Base-by-base conservation (phyloP, 64 coral and sea anemone species). In the Pachyseris speciosa region DNA sequence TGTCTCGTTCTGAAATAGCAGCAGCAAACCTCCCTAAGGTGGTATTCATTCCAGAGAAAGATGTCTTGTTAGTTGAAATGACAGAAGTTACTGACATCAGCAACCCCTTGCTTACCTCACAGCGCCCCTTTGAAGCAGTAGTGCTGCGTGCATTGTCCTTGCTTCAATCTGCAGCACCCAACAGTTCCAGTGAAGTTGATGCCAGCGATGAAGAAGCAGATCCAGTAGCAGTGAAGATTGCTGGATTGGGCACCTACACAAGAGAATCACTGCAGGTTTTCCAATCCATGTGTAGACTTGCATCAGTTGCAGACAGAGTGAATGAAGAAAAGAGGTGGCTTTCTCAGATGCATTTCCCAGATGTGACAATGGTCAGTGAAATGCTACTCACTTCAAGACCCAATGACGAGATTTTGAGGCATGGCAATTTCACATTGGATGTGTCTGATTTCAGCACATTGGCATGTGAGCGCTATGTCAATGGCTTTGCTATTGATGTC, bases 401-500 rank as follows among this genome's bases (percentile, higher is more conserved):
- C 26, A 24, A 63, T 24, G 59, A 63, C 26, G 22, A 63, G 20
- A 28, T 63, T 28, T 20, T 63, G 59, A 63, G 59, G 26, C 59
- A 63, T 63, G 59, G 59, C 26, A 5, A 24, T 63, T 63, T 63
- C 59, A 63, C 26, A 20, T 25, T 63, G 0, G 25, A 63, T 63
- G 59, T 30, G 59, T 63, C 30, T 30, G 77, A 80, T 58, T 80
- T 80, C 15, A 52, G 34, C 44, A 80, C 51, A 29, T 29, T 78
- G 27, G 77, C 77, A 28, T 57, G 77, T 58, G 77, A 80, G 25
- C 22, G 77, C 22, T 80, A 80, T 44, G 20, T 80, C 27, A 38
- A 61, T 80, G 77, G 77, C 7, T 80, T 58, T 20, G 37, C 77
- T 3, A 58, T 80, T 58, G 77, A 80, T 32, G 44, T 80, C 20